Evolutionary conservation across 2,113 vertebrate species (phyloP).

Genomic region (Corythaeola cristata): DNA sequence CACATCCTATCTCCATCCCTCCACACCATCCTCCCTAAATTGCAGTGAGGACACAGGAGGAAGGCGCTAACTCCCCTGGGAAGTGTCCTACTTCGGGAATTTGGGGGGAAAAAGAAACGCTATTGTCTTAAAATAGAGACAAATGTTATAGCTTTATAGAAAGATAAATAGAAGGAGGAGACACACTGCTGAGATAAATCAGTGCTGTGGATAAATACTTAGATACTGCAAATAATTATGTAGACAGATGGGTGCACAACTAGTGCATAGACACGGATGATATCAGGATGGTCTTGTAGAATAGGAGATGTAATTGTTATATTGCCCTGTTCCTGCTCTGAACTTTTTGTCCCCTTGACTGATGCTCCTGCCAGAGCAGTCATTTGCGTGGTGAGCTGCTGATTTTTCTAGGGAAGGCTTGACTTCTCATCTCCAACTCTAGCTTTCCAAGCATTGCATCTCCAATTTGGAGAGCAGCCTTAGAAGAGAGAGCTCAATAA

Average conservation of each 20-base stretch:
- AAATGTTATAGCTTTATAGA: constrained; percentile 16
- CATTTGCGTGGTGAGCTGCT: not conserved
- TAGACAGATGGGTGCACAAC: not conserved
- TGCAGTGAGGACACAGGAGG: not conserved
- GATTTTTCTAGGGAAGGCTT: not conserved
- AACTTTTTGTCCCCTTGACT: not conserved
- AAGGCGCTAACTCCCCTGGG: not conserved
- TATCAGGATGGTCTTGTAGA: not conserved
- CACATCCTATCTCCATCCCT: not conserved
- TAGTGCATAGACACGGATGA: not conserved
- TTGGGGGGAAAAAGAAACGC: not conserved
- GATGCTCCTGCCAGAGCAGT: not conserved
- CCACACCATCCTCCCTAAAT: accelerated
- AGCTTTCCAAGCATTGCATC: not conserved
- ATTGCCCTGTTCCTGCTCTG: not conserved
- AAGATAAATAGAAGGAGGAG: constrained; percentile 26
- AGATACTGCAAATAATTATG: not conserved
- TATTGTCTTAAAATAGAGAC: constrained; percentile 53
- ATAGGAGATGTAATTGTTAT: not conserved
- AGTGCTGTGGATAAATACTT: constrained; percentile 5
- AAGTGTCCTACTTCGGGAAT: constrained; percentile 44
- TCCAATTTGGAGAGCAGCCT: not conserved
- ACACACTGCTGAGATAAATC: constrained; percentile 11
- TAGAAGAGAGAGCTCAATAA: not conserved
- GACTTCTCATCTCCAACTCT: not conserved